A percentile compares a stretch with the other conserved stretches of the same genome.
Evolutionary conservation across 2,888 invertebrate species (phyloP).

Genomic region (Acanthococcus lagerstroemiae): DNA sequence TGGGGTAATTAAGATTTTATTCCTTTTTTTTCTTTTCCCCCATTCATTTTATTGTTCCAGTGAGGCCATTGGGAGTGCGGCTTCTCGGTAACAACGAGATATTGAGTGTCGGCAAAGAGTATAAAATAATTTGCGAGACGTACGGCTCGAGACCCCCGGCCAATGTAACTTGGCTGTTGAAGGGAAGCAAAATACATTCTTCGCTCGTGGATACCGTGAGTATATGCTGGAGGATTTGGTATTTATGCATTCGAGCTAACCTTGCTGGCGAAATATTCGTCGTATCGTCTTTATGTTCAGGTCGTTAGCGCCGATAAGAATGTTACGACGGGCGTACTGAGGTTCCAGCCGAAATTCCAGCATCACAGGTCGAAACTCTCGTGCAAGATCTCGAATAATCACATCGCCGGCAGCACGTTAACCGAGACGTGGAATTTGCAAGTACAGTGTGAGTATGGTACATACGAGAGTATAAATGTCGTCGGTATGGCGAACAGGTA

Average conservation of each 20-base stretch:
- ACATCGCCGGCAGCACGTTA: conserved; percentile 18
- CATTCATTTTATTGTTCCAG: too few relatives aligned
- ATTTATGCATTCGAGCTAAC: background rate
- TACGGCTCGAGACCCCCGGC: conserved; percentile 27
- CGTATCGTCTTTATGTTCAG: background rate
- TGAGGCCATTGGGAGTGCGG: conserved; percentile 16
- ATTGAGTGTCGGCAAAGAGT: conserved; percentile 21
- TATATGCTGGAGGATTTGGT: too few relatives aligned
- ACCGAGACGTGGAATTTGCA: conserved; percentile 30
- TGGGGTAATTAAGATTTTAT: too few relatives aligned
- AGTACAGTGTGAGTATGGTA: conserved; percentile 32
- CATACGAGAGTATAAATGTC: too few relatives aligned
- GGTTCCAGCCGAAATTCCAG: conserved; percentile 2
- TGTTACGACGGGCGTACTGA: conserved; percentile 16
- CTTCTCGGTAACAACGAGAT: conserved; percentile 10
- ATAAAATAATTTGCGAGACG: conserved; percentile 25
- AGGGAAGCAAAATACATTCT: conserved; percentile 14
- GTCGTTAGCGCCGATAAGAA: conserved; percentile 10
- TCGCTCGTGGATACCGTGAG: conserved; percentile 14
- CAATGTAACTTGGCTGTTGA: conserved; percentile 20
- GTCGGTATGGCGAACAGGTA: too few relatives aligned
- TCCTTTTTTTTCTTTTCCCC: too few relatives aligned
- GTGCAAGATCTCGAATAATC: conserved; percentile 36
- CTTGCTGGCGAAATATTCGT: too few relatives aligned
- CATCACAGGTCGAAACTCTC: conserved; percentile 39